Base-by-base conservation (phyloP, 2,888 invertebrate genomes). In the Micoletzkya japonica region DNA sequence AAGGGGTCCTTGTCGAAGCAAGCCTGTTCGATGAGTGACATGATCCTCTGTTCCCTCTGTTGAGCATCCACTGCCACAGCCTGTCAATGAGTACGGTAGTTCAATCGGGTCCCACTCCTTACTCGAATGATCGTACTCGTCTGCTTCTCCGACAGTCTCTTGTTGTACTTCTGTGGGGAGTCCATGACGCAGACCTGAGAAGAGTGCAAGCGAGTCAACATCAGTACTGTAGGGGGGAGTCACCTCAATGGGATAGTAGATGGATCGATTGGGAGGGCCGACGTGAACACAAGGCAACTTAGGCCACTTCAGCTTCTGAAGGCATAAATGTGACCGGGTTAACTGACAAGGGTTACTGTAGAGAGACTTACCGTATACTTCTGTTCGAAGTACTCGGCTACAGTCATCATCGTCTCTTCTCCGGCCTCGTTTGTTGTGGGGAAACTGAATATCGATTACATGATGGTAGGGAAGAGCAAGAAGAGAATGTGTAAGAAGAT, bases 211-310 rank as follows among this genome's bases (percentile, higher is more conserved):
- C 32, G 14, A 32, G 28, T 30, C 6, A 0, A 24, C 37, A 60
- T 24, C 30, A 17, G 44, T 44, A 44, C 10, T 10, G 20, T 44
- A 44, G 10, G 20, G 14, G 44, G 44, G 10, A 44, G 44, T 44
- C 44, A 82, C 80, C 66, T 82, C 82, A 71, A 82, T 73, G 7
- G 82, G 82, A 70, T 82, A 75, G 74, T 77, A 81, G 76, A 81
- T 81, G 70, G 79, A 76, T 50, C 81, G 76, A 64, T 76, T 74
- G 30, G 77, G 78, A n/a, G 81, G 81, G 4, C 82, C 82, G 44
- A 82, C 82, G 74, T 82, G 82, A 52, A 82, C 80, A 56, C 82
- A 82, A 26, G 82, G 82, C 56, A 82, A 75, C 61, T 75, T 75
- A n/a, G 82, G 82, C 68, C 72, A 82, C 64, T 71, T 70, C 50